Percentiles rank a stretch among this genome's conserved stretches.
phyloP scores from a whole-genome alignment of 2,888 invertebrate species.

The Caenorhabditis macrosperma region DNA sequence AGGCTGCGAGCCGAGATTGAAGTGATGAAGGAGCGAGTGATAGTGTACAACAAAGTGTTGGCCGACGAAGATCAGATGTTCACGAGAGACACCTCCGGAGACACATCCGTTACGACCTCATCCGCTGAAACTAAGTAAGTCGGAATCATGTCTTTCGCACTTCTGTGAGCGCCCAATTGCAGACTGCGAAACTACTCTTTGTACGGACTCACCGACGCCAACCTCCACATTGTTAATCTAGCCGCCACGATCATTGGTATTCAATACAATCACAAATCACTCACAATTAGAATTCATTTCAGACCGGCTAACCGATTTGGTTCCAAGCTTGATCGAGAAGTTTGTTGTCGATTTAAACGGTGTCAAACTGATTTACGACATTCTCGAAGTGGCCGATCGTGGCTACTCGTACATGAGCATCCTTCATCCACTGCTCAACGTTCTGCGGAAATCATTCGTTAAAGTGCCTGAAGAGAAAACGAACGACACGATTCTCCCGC shows the following conservation, averaged over 20 bases:
- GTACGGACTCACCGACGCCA: slow-evolving; percentile 17
- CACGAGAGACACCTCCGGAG: not conserved
- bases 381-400: slow-evolving; percentile 37
- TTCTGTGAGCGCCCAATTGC: not conserved
- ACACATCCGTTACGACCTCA: not conserved
- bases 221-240: slow-evolving; percentile 21
- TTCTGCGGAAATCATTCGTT: slow-evolving; percentile 9
- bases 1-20: slow-evolving; percentile 6
- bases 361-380: slow-evolving; percentile 17
- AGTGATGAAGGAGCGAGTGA: slow-evolving; percentile 6
- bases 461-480: slow-evolving; percentile 8
- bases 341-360: slow-evolving; percentile 45
- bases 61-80: slow-evolving; percentile 19
- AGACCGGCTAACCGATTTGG: slow-evolving; percentile 35
- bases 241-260: slow-evolving; percentile 40
- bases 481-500: slow-evolving; percentile 4
- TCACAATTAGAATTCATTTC: not conserved
- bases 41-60: slow-evolving; percentile 5
- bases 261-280: not conserved
- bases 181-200: slow-evolving; percentile 18
- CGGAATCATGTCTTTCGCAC: not conserved
- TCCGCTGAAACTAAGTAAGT: slow-evolving; percentile 26
- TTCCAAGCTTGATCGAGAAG: slow-evolving; percentile 25
- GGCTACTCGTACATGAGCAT: slow-evolving; percentile 27
- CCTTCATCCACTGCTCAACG: slow-evolving; percentile 15